Evolutionary conservation across 2,113 vertebrate species (phyloP).

Genomic region (Bombycilla garrulus): DNA sequence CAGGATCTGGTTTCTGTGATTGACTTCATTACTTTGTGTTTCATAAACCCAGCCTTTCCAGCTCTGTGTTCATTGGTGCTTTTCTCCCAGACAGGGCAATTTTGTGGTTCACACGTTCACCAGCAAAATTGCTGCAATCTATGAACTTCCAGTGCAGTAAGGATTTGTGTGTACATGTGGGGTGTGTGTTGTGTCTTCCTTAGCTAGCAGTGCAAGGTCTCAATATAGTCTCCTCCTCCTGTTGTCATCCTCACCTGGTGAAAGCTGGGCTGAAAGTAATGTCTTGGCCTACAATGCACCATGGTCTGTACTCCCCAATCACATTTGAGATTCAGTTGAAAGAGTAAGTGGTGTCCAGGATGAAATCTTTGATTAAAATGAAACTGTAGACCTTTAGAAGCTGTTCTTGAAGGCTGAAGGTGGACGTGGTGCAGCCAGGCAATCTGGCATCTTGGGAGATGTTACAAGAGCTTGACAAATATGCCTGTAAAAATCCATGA

Average conservation of each 20-base stretch:
- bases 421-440: background rate
- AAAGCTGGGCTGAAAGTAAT: background rate
- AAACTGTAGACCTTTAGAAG: background rate
- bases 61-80: background rate
- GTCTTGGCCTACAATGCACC: background rate
- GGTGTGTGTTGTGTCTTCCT: background rate
- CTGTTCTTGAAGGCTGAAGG: background rate
- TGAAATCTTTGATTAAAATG: background rate
- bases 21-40: slow-evolving; percentile 8
- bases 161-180: background rate
- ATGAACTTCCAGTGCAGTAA: background rate
- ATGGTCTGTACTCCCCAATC: background rate
- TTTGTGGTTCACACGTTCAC: background rate
- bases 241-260: background rate
- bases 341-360: background rate
- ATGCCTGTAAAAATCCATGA: background rate
- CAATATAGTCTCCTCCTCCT: background rate
- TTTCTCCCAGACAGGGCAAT: background rate
- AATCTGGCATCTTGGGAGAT: background rate
- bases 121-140: background rate
- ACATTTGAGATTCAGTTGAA: background rate
- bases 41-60: background rate
- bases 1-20: background rate
- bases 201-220: background rate
- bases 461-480: background rate